Evolutionary conservation across 2,888 invertebrate genomes (phyloP), one percentile per base, ranked within the genome.

Genomic region (Ceratothoa steindachneri): DNA sequence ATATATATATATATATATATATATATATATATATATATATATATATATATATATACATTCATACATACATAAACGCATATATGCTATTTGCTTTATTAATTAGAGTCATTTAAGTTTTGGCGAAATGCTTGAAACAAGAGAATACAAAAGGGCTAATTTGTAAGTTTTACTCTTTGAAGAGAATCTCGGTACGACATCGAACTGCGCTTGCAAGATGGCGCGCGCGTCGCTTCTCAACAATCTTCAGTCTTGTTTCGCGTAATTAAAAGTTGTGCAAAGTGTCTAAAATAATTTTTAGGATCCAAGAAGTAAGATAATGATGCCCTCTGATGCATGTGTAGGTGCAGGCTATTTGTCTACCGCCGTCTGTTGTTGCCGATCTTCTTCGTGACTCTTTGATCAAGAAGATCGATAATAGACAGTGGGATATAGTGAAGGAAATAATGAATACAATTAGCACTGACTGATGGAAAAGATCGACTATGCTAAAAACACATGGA

Each of bases 1-100:
- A 60, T 60, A 60, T 60, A 60, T 60, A 60, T 60, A 60, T 60
- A 60, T 60, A 60, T 55, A 60, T 60, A 60, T 60, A 60, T 60
- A 60, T 60, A 60, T 60, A 1, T 60, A 24, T 60, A 24, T 60
- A 1, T 67, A 67, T 66, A 67, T 67, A 67, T 67, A 29, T 67
- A 30, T 64, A 30, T 30, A 30, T 30, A 67, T 1, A 64, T 22
- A 64, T 64, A n/a, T n/a, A n/a, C n/a, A n/a, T n/a, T n/a, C n/a
- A 67, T 29, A 29, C n/a, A 67, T 22, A 67, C n/a, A 67, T 67
- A 67, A 19, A n/a, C 22, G 24, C 24, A 22, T 64, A 64, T 64
- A 24, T 24, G 24, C n/a, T 41, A 41, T 41, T 41, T 41, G 5
- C 41, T 41, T 41, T 24, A 5, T 5, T 60, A 19, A 60, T 12